phyloP scores from a whole-genome alignment of 2,797 vertebrate genomes.

The Siniperca scherzeri region DNA sequence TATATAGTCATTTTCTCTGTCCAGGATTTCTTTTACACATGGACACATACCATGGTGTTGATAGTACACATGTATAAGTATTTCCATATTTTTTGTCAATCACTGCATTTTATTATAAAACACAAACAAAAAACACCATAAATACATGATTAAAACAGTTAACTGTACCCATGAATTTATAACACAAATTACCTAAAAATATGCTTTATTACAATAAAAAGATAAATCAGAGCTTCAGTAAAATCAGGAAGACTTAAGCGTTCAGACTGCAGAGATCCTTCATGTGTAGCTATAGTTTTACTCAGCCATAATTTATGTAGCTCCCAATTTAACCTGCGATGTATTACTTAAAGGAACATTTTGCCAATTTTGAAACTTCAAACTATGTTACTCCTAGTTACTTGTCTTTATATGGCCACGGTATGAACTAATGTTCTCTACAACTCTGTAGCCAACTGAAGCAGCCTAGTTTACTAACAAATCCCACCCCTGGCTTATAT shows the following conservation, averaged over 20 bases:
- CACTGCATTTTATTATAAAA: conserved; percentile 66
- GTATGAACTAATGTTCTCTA: neutral
- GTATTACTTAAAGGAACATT: conserved; percentile 57
- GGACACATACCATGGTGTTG: conserved; percentile 28
- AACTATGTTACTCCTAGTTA: neutral
- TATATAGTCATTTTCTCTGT: neutral
- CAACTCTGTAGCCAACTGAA: neutral
- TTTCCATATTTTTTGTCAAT: conserved; percentile 48
- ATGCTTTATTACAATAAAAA: conserved; percentile 52
- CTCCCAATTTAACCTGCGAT: conserved; percentile 18
- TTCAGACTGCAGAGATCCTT: conserved; percentile 57
- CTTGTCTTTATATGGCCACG: neutral
- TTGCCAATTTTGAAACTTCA: conserved; percentile 16
- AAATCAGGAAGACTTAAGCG: conserved; percentile 63
- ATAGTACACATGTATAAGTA: conserved; percentile 72
- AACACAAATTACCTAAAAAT: conserved; percentile 53
- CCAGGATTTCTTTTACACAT: neutral
- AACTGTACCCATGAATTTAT: conserved; percentile 41
- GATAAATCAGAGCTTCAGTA: conserved; percentile 53
- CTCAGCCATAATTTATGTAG: conserved; percentile 15
- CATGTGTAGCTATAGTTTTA: conserved; percentile 35
- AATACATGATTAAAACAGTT: conserved; percentile 56
- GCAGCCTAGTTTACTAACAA: neutral
- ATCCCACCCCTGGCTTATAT: conserved; percentile 9
- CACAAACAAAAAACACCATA: conserved; percentile 47